These are phyloP conservation scores for Dascyllus trimaculatus DNA, from an alignment of 2,113 vertebrate genomes.

Conservation along the genomic window DNA sequence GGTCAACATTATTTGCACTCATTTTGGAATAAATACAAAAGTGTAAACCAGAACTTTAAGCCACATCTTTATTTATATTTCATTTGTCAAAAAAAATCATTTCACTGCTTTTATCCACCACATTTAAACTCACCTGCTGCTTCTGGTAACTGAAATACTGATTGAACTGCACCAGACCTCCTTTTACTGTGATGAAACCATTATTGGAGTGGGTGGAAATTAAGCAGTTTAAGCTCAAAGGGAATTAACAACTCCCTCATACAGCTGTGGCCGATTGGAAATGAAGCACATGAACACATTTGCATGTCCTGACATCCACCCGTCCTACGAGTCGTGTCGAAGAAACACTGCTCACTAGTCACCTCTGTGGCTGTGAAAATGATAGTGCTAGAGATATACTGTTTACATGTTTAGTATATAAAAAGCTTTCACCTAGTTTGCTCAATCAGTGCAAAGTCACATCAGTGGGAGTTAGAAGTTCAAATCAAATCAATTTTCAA, in stretches of 20 bases:
- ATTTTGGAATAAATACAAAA: too few relatives aligned
- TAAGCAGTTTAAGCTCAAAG: constrained; percentile 64
- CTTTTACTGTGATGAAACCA: constrained; percentile 60
- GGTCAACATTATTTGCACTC: background rate
- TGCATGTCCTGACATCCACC: background rate
- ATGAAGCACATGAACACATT: constrained; percentile 17
- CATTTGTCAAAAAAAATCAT: background rate
- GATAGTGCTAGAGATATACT: too few relatives aligned
- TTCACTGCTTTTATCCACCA: background rate
- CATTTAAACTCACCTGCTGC: constrained; percentile 30
- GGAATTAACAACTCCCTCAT: constrained; percentile 54
- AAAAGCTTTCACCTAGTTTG: too few relatives aligned
- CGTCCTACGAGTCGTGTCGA: constrained; percentile 1
- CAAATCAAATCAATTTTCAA: too few relatives aligned
- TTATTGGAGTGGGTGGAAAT: constrained; percentile 64
- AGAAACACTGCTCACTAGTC: background rate
- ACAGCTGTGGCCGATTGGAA: constrained; percentile 43
- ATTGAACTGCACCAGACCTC: constrained; percentile 39
- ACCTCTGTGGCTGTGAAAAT: too few relatives aligned
- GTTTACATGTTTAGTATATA: too few relatives aligned
- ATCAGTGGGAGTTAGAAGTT: too few relatives aligned
- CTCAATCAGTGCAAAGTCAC: too few relatives aligned
- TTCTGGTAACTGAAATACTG: constrained; percentile 21
- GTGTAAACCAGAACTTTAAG: background rate
- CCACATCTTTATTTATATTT: background rate